Percentiles rank a stretch among this genome's conserved stretches.
These are phyloP conservation scores for Ellobius talpinus DNA, from an alignment of 2,113 vertebrate genomes.

Conservation along the genomic window DNA sequence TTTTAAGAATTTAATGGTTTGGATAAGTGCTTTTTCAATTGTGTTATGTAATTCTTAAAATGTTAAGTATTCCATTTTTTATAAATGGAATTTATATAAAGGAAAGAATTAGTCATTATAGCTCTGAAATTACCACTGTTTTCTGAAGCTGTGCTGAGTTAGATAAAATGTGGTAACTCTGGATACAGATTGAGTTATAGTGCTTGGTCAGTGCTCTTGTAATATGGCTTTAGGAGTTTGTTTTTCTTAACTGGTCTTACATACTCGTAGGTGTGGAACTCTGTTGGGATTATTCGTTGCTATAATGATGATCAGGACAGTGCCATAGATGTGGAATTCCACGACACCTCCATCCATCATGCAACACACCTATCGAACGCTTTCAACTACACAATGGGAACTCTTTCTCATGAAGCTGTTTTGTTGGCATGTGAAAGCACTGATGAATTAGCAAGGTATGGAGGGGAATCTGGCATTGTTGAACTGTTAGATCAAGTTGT, in stretches of 20 bases:
- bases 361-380: constrained; percentile 96
- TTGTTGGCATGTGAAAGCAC: constrained; percentile 93
- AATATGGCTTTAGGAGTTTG: not conserved
- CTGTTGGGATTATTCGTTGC: constrained; percentile 94
- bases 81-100: too few relatives aligned
- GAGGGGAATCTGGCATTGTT: constrained; percentile 13
- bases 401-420: constrained; percentile 94
- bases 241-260: constrained; percentile 41
- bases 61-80: constrained; percentile 37
- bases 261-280: constrained; percentile 95
- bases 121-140: not conserved
- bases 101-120: constrained; percentile 23
- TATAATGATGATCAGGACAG: constrained; percentile 98
- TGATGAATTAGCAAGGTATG: constrained; percentile 94
- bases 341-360: constrained; percentile 95
- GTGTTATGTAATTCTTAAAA: not conserved
- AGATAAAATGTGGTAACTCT: not conserved
- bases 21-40: constrained; percentile 4
- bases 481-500: constrained; percentile 25
- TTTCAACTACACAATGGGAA: constrained; percentile 93
- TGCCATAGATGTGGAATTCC: constrained; percentile 97
- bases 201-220: not conserved
- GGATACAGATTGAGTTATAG: not conserved
- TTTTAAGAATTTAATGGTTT: constrained; percentile 46
- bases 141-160: constrained; percentile 18